Base-by-base conservation (phyloP, 1,140 invertebrate species). In the Adelges cooleyi region DNA sequence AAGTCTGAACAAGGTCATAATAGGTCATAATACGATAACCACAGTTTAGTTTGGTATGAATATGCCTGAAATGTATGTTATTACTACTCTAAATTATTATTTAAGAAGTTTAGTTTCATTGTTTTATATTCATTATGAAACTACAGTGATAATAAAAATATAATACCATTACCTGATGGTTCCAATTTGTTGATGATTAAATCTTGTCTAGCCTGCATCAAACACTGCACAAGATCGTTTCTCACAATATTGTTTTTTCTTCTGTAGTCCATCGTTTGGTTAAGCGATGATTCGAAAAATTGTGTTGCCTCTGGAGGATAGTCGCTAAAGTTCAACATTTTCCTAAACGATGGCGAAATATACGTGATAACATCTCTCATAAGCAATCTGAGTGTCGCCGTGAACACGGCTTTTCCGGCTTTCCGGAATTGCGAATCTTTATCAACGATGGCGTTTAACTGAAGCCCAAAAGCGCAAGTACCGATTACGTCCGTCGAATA, bases 201-300 rank as follows among this genome's bases (percentile, higher is more conserved):
- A 23, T 56, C 38, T 25, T 56, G 40, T 6, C 23, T 42, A 65
- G 77, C 38, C 17, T 73, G 68, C 23, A 81, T 71, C 44, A 83
- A 48, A 2, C 81, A 65, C 66, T 82, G 77, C 20, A 82, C 67
- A 65, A 81, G 80, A 70, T 83, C 82, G 50, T 77, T 73, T 13
- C 75, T 69, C 0, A 68, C 71, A 0, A 77, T 69, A 1, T 74
- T 73, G 22, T 77, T 75, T 13, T 73, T 67, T 67, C 78, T 73
- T 2, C 81, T 71, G 62, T 78, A 74, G 13, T 75, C 67, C 13
- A 80, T 71, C 1, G 77, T 77, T 6, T 77, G 52, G 1, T 53
- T 50, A 2, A 70, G 66, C 11, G 67, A 10, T 10, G 29, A 46
- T 2, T 46, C 18, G 44, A 75, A 73, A 65, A 71, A 74, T 11